Base-by-base conservation (phyloP, 2,113 vertebrate species). In the Anseranas semipalmata region DNA sequence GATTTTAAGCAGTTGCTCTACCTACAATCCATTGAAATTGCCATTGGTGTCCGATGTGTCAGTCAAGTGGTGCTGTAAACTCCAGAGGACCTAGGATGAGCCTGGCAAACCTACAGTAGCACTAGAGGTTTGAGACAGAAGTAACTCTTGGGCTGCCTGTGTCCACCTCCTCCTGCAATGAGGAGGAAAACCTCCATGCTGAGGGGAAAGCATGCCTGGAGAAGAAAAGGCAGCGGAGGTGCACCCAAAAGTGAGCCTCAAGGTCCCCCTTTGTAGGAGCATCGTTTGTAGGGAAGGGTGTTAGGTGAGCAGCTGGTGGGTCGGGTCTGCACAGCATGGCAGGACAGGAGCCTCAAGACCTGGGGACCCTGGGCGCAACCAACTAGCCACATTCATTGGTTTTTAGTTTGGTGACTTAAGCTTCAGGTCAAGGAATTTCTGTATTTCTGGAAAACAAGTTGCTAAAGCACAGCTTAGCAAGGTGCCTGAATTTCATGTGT, bases 1-100 rank as follows among this genome's bases (percentile, higher is more conserved):
- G 21, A 32, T 81, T 52, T 70, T 7, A 2, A 32, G 60, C 22
- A 19, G 24, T 2, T 35, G 33, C 25, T 65, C 11, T 52, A 4
- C 25, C 37, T 62, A 15, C 35, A 43, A 30, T 5, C 15, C 28
- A 4, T 73, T 90, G 33, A 53, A 58, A 19, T 72, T 58, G 28
- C 41, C 0, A 0, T 15, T 73, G 59, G 17, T n/a, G 12, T 73
- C n/a, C 22, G 68, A 8, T 3, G 4, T 0, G 0, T 68, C 39
- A 11, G 53, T 15, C 4, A 1, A 16, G 3, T 10, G 32, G 58
- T 12, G 27, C 13, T 46, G 6, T 35, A 4, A 62, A 35, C 48
- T 53, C 39, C 13, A 7, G 25, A 50, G 65, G 6, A 56, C 3
- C 20, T 16, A 32, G 45, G 39, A 24, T 48, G 63, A 65, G 11